Percentiles rank a stretch among this genome's conserved stretches.
phyloP scores from a whole-genome alignment of 2,113 vertebrate species.

The Chaetops frenatus region DNA sequence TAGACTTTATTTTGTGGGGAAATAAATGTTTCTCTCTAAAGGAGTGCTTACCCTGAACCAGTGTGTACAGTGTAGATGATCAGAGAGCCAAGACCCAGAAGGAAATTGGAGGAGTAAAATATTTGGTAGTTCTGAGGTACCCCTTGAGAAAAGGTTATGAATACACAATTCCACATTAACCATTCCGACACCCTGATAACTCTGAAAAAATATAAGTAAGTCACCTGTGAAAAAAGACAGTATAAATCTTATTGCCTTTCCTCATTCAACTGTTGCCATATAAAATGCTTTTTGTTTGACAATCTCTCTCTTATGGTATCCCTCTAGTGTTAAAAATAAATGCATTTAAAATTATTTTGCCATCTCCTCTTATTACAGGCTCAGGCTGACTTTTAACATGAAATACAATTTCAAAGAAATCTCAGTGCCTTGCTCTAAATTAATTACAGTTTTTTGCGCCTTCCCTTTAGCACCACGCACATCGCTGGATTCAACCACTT shows the following conservation, averaged over 20 bases:
- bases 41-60: not conserved
- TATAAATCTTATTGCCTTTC: not conserved
- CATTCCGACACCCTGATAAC: not conserved
- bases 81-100: not conserved
- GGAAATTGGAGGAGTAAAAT: not conserved
- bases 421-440: not conserved
- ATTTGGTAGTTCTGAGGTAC: not conserved
- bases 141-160: not conserved
- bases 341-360: not conserved
- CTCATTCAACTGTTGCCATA: not conserved
- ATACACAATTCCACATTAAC: not conserved
- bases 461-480: rapidly evolving
- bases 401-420: not conserved
- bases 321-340: not conserved
- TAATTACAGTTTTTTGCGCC: not conserved
- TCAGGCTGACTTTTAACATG: not conserved
- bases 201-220: not conserved
- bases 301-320: not conserved
- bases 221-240: not conserved
- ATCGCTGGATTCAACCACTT: not conserved
- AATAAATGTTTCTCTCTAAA: not conserved
- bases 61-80: not conserved
- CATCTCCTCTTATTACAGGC: not conserved
- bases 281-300: not conserved
- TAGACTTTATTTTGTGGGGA: not conserved